Percentiles rank a stretch among this genome's conserved stretches.
These are phyloP conservation scores for Siniperca scherzeri DNA, from an alignment of 2,797 vertebrate species.

Conservation along the genomic window DNA sequence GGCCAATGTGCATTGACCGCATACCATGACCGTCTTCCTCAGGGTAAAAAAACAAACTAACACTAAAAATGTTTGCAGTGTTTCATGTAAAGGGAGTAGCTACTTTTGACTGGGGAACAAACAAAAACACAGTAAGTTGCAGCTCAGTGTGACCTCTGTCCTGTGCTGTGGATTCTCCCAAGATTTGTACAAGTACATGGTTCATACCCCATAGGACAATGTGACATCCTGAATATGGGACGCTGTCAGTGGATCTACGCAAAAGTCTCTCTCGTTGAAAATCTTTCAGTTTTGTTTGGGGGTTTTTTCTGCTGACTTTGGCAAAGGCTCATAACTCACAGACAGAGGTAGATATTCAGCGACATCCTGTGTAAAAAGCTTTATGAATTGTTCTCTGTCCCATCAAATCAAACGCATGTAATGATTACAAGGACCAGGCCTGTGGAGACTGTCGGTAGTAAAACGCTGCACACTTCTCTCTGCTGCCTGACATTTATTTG, in stretches of 20 bases:
- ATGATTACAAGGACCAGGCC: background rate
- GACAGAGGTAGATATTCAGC: background rate
- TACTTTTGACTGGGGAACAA: no score
- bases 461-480: background rate
- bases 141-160: no score
- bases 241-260: background rate
- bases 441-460: background rate
- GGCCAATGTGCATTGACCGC: no score
- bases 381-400: background rate
- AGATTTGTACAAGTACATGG: no score
- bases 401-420: background rate
- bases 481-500: constrained; percentile 24
- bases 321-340: background rate
- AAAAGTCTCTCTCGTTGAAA: no score
- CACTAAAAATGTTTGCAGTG: no score
- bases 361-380: background rate
- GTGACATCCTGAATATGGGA: background rate
- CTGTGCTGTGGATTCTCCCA: no score
- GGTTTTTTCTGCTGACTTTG: background rate
- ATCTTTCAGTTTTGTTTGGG: background rate
- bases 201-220: no score
- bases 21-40: no score
- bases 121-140: no score
- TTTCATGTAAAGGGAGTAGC: no score
- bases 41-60: no score